These are phyloP conservation scores for Allacma fusca DNA, from an alignment of 2,888 invertebrate genomes.

Conservation along the genomic window DNA sequence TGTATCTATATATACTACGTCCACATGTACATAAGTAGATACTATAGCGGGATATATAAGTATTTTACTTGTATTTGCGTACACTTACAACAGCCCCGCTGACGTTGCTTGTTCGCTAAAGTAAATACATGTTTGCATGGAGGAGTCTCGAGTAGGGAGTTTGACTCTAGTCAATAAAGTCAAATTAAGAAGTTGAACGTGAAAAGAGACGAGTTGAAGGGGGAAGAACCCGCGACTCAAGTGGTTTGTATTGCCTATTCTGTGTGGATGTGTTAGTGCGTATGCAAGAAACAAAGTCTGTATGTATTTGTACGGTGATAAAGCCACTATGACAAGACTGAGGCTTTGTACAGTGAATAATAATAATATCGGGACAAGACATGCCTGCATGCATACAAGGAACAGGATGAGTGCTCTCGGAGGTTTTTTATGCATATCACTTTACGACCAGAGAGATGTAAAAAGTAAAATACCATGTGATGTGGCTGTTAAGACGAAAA, in stretches of 20 bases:
- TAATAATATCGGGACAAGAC: constrained; percentile 14
- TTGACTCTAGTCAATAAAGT: constrained; percentile 57
- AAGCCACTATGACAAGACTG: background rate
- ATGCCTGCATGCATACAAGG: constrained; percentile 28
- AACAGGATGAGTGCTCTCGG: constrained; percentile 46
- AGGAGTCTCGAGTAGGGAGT: constrained; percentile 7
- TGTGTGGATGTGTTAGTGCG: background rate
- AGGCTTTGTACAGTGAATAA: background rate
- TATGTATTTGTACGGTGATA: background rate
- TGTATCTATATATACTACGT: too few species aligned
- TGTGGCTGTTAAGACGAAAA: constrained; percentile 52
- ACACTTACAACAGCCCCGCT: background rate
- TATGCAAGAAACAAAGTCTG: background rate
- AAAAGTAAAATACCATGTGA: constrained; percentile 54
- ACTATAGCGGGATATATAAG: too few species aligned
- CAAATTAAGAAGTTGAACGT: constrained; percentile 60
- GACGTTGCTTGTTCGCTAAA: constrained; percentile 24
- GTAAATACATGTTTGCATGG: background rate
- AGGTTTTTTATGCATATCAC: constrained; percentile 52
- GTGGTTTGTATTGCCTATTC: constrained; percentile 29
- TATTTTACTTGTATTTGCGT: background rate
- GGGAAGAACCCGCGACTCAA: constrained; percentile 36
- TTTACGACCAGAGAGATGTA: constrained; percentile 50
- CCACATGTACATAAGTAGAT: too few species aligned
- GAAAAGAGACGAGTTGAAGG: constrained; percentile 44